These are phyloP conservation scores for Drosophila barbarae DNA, from an alignment of 2,888 invertebrate species.

Conservation along the genomic window DNA sequence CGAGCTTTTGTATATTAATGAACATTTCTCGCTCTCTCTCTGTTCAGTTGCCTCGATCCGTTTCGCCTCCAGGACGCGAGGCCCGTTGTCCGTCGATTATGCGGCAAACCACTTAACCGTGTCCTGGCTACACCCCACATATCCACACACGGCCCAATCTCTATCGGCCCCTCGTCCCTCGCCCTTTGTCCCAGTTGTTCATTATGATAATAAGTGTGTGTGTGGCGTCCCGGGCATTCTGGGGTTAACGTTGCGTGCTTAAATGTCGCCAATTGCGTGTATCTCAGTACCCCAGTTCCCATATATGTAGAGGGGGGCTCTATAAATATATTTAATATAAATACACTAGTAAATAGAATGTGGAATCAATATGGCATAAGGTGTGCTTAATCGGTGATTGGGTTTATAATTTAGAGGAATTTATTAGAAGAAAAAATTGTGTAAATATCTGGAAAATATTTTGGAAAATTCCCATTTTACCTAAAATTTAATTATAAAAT, in stretches of 20 bases:
- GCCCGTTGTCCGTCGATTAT: constrained; percentile 53
- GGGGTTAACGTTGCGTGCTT: constrained; percentile 69
- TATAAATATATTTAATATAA: constrained; percentile 16
- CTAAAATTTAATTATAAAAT: too few relatives aligned
- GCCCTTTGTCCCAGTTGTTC: constrained; percentile 46
- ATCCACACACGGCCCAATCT: constrained; percentile 11
- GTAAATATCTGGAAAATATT: background rate
- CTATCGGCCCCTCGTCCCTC: background rate
- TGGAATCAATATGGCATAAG: background rate
- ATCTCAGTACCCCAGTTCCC: constrained; percentile 38
- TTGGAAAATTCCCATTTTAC: background rate
- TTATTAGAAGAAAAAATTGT: too few relatives aligned
- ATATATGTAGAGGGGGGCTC: background rate
- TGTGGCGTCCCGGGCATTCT: constrained; percentile 49
- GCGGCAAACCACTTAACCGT: constrained; percentile 56
- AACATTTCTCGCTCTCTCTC: constrained; percentile 27
- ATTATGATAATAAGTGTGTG: constrained; percentile 68
- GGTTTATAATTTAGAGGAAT: background rate
- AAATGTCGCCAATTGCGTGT: constrained; percentile 71
- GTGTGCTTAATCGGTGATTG: background rate
- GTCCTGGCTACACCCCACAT: constrained; percentile 29
- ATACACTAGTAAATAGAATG: constrained; percentile 13
- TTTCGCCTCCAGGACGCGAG: constrained; percentile 18
- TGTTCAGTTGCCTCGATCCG: constrained; percentile 18
- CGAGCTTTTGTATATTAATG: constrained; percentile 57